Base-by-base conservation (phyloP, 2,797 vertebrate species). In the Pseudopleuronectes americanus region DNA sequence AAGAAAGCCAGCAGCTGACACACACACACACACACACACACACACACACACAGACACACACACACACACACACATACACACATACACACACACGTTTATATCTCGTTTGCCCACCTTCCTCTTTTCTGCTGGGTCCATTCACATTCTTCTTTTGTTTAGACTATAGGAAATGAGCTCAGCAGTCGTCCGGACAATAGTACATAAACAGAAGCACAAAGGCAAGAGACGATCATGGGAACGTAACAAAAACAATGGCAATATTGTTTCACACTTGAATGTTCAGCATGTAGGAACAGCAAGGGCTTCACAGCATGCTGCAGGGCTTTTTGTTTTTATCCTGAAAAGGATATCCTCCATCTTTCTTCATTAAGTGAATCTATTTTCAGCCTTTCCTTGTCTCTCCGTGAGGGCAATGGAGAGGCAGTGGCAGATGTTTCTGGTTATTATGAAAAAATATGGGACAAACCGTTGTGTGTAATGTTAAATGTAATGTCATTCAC, bases 101-200 rank as follows among this genome's bases (percentile, higher is more conserved):
- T 64, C 57, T 68, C 0, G 1, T 38, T 51, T 57, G 56, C 28
- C 68, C 70, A 76, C 65, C 64, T 82, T 79, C 78, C 67, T 84
- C 62, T 63, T 54, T 65, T 67, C 71, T 13, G 31, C 72, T 68
- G 61, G 14, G 49, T 72, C 53, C 66, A 77, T 83, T 84, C 75
- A 55, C 74, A 89, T 88, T 85, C 69, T 81, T 78, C 85, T 76
- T 83, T 93, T 92, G 91, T 92, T 83, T 33, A 47, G 41, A 68
- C 45, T 36, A 56, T 83, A 83, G 90, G 90, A 93, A 92, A 89
- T 91, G 76, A 92, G 81, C 89, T 92, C 88, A 93, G 8, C 52
- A 28, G 38, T 55, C 57, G 55, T 59, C 36, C 58, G 51, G 69
- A 87, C 83, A 87, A 80, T 80, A 31, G 78, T 69, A 74, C 77